Conservation (phyloP, 2,797 vertebrate genomes). For the Pogonophryne albipinna region DNA sequence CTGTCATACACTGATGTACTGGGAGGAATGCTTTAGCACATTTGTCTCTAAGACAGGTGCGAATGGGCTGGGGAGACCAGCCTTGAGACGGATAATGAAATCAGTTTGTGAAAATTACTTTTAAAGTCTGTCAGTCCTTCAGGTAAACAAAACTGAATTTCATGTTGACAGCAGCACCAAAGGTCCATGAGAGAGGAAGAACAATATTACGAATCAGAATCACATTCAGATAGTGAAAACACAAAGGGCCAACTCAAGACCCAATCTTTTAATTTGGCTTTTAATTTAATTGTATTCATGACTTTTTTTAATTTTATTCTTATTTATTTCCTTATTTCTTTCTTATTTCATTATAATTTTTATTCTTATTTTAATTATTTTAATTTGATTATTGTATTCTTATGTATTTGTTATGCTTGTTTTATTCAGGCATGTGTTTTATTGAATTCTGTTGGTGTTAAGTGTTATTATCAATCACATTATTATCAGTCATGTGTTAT, state of each 20-base stretch:
- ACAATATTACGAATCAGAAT: not conserved
- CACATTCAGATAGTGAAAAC: not conserved
- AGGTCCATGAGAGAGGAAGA: not conserved
- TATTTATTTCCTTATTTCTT: not conserved
- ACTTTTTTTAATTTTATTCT: too few relatives aligned
- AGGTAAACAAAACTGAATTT: slow-evolving; percentile 5
- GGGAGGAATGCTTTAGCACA: slow-evolving; percentile 24
- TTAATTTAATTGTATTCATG: too few relatives aligned
- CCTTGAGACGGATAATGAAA: slow-evolving; percentile 28
- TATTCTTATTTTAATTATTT: too few relatives aligned
- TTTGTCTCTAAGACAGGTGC: slow-evolving; percentile 40
- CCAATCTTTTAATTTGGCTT: too few relatives aligned
- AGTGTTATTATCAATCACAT: too few relatives aligned
- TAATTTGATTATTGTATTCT: too few relatives aligned
- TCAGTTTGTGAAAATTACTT: slow-evolving; percentile 30
- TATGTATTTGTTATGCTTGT: too few relatives aligned
- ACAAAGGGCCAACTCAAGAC: too few relatives aligned
- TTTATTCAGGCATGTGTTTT: too few relatives aligned
- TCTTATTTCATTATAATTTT: not conserved
- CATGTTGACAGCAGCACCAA: slow-evolving; percentile 16
- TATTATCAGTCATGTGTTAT: too few relatives aligned
- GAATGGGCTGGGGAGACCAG: slow-evolving; percentile 25
- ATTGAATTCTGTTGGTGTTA: too few relatives aligned
- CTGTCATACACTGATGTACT: slow-evolving; percentile 37
- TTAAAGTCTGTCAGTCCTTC: slow-evolving; percentile 5